These are phyloP conservation scores for Drosophila meridiana DNA, from an alignment of 2,888 invertebrate species.

Conservation along the genomic window DNA sequence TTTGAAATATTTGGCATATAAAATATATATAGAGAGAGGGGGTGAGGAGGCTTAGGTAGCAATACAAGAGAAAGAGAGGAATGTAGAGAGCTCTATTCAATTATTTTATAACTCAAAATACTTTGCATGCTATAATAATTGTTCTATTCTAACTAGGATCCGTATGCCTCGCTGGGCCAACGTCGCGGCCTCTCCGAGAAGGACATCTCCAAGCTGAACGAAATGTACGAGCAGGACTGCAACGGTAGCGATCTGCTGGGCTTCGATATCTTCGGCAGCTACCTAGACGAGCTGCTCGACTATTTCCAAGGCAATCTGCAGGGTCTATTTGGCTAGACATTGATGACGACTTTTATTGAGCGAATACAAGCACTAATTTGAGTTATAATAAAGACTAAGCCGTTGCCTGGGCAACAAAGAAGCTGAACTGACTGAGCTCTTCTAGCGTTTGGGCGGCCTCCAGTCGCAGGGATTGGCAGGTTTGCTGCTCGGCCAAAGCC, in stretches of 20 bases:
- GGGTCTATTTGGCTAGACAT: slow-evolving; percentile 59
- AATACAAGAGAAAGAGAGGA: neutral
- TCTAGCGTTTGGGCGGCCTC: slow-evolving; percentile 83
- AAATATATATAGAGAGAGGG: neutral
- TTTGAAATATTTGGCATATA: neutral
- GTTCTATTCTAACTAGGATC: slow-evolving; percentile 81
- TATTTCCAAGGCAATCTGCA: slow-evolving; percentile 70
- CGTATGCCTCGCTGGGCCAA: slow-evolving; percentile 86
- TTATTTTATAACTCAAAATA: no score
- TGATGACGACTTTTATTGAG: slow-evolving; percentile 26
- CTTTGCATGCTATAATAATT: neutral
- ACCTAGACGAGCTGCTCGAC: slow-evolving; percentile 75
- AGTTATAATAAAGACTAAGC: slow-evolving; percentile 22
- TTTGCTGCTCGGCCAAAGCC: slow-evolving; percentile 76
- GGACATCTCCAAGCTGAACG: slow-evolving; percentile 86
- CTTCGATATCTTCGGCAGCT: slow-evolving; percentile 71
- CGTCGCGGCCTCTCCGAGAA: slow-evolving; percentile 86
- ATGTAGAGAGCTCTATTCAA: neutral
- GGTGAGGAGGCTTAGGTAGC: neutral
- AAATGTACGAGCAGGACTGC: slow-evolving; percentile 86
- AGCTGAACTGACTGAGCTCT: slow-evolving; percentile 84
- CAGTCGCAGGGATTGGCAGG: slow-evolving; percentile 71
- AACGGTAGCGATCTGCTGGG: slow-evolving; percentile 63
- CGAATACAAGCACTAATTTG: slow-evolving; percentile 2
- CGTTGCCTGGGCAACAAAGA: slow-evolving; percentile 63